These are phyloP conservation scores for Equus quagga DNA, from an alignment of 2,113 vertebrate species.

Conservation along the genomic window DNA sequence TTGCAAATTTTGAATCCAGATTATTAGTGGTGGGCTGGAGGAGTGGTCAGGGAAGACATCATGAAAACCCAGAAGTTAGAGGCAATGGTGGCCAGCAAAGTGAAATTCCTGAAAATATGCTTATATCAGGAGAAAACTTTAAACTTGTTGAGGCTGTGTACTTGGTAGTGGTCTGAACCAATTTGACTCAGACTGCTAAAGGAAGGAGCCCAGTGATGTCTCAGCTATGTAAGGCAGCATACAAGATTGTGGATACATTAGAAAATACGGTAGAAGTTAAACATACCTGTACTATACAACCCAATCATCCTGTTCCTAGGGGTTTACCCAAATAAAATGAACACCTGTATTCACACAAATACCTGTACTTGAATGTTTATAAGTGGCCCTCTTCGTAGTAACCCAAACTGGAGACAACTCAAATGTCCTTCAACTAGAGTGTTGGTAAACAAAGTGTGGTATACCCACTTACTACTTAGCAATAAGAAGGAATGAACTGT, in stretches of 20 bases:
- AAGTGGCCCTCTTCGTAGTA: not conserved
- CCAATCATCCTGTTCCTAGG: too few species aligned
- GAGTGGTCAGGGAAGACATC: not conserved
- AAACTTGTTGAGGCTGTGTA: not conserved
- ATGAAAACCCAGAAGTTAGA: constrained; percentile 12
- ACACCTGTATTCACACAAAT: not conserved
- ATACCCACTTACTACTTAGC: not conserved
- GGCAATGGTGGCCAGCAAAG: not conserved
- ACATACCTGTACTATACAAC: not conserved
- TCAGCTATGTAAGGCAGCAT: not conserved
- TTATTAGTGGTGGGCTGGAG: not conserved
- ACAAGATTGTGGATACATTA: not conserved
- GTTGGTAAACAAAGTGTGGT: not conserved
- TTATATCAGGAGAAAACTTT: not conserved
- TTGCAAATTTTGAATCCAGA: not conserved
- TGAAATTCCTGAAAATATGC: not conserved
- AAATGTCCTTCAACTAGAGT: not conserved
- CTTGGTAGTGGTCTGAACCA: not conserved
- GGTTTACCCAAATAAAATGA: constrained; percentile 5
- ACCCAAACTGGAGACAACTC: not conserved
- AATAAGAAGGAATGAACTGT: not conserved
- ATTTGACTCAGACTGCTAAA: not conserved
- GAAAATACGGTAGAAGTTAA: not conserved
- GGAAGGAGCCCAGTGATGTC: not conserved
- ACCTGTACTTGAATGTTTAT: not conserved